Evolutionary conservation across 2,797 vertebrate genomes (phyloP).

Genomic region (Malurus splendens): DNA sequence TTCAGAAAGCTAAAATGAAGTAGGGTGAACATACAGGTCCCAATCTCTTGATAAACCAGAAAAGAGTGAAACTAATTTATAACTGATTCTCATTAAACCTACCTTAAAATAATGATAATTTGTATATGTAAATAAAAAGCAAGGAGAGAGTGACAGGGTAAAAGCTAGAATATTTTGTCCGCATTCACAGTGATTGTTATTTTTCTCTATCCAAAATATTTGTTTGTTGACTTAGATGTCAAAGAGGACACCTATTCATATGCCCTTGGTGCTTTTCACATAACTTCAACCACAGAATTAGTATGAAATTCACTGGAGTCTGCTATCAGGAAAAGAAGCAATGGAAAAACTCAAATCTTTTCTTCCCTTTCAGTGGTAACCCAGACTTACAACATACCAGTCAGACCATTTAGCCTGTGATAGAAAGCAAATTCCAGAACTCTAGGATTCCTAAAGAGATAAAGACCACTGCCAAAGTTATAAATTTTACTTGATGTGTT

Average conservation of each 20-base stretch:
- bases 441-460: background rate
- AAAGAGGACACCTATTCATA: constrained; percentile 30
- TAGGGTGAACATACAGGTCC: background rate
- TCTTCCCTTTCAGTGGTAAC: background rate
- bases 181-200: background rate
- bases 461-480: background rate
- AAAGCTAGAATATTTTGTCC: constrained; percentile 12
- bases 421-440: constrained; percentile 19
- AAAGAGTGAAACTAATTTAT: background rate
- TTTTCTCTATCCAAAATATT: constrained; percentile 14
- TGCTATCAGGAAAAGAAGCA: background rate
- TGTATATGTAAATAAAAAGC: background rate
- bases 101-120: background rate
- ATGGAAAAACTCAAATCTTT: constrained; percentile 4
- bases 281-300: background rate
- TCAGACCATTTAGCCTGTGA: background rate
- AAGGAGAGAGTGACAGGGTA: background rate
- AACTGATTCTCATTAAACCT: background rate
- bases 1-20: background rate
- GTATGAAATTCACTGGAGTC: background rate
- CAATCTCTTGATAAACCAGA: background rate
- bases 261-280: background rate
- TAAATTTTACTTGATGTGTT: constrained; percentile 3
- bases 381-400: background rate
- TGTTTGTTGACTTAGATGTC: constrained; percentile 44